These are phyloP conservation scores for Eulemur coronatus DNA, from an alignment of 2,797 vertebrate genomes.

Conservation along the genomic window DNA sequence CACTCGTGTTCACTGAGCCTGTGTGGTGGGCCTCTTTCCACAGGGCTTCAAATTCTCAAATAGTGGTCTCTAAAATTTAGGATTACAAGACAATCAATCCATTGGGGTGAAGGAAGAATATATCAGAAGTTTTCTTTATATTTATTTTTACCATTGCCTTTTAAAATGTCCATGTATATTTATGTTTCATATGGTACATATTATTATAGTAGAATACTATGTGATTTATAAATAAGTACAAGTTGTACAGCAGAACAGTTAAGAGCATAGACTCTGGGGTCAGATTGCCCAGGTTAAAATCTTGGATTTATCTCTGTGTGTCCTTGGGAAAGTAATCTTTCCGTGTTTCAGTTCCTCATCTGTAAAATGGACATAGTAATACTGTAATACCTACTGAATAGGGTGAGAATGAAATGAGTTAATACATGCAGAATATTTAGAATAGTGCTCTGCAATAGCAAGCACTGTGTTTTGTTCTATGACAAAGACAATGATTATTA, in stretches of 20 bases:
- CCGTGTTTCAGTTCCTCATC: not conserved
- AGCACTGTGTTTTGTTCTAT: not conserved
- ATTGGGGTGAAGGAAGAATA: not conserved
- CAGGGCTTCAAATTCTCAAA: not conserved
- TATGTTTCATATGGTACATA: not conserved
- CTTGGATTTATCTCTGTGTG: not conserved
- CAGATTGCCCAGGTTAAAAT: not conserved
- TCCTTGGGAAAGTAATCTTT: not conserved
- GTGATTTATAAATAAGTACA: not conserved
- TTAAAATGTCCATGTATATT: not conserved
- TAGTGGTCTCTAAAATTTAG: not conserved
- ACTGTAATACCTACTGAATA: not conserved
- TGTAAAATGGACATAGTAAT: not conserved
- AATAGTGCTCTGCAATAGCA: not conserved
- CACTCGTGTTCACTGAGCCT: not conserved
- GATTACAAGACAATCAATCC: not conserved
- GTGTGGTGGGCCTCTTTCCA: not conserved
- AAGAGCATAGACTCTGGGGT: not conserved
- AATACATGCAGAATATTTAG: not conserved
- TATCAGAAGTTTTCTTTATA: not conserved
- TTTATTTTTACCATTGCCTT: constrained; percentile 4
- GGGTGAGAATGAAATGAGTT: not conserved
- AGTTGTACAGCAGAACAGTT: not conserved
- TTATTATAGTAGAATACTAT: not conserved
- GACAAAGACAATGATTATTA: not conserved